Conservation (phyloP, 2,113 vertebrate species). For the Myanophis thanlyinensis region DNA sequence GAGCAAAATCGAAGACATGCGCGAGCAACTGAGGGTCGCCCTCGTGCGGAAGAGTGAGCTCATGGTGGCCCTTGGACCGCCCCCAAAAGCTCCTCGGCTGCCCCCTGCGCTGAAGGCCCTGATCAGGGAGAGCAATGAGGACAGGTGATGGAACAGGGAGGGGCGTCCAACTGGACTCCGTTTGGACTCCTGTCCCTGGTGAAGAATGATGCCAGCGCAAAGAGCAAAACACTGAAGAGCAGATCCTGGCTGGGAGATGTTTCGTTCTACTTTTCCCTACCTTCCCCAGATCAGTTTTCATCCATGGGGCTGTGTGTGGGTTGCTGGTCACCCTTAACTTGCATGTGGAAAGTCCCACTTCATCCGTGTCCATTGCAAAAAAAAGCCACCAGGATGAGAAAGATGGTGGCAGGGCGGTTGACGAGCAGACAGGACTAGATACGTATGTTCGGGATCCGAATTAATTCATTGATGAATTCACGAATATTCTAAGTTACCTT, state of each 20-base stretch:
- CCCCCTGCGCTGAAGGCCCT: not conserved
- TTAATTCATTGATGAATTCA: not conserved
- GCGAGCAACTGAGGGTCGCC: slow-evolving; percentile 72
- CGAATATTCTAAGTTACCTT: not conserved
- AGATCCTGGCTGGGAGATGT: not conserved
- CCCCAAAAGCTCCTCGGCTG: slow-evolving; percentile 15
- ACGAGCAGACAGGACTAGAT: not conserved
- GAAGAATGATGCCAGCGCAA: not conserved
- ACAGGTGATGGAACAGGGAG: slow-evolving; percentile 64
- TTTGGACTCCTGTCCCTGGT: not conserved
- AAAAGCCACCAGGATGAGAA: not conserved
- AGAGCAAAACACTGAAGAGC: not conserved
- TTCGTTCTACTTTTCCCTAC: not conserved
- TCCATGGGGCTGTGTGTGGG: not conserved
- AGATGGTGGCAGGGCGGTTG: not conserved
- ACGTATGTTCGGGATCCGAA: not conserved
- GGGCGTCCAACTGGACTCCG: not conserved
- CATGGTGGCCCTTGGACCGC: slow-evolving; percentile 70
- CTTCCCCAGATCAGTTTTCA: not conserved
- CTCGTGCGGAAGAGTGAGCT: slow-evolving; percentile 78
- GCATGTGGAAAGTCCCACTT: not conserved
- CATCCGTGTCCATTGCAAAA: not conserved
- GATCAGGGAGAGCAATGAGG: slow-evolving; percentile 51
- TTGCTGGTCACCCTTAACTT: not conserved
- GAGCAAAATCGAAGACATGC: slow-evolving; percentile 72